Evolutionary conservation across 2,888 invertebrate species (phyloP), one percentile per base, ranked within the genome.

Genomic region (Euphydryas editha): DNA sequence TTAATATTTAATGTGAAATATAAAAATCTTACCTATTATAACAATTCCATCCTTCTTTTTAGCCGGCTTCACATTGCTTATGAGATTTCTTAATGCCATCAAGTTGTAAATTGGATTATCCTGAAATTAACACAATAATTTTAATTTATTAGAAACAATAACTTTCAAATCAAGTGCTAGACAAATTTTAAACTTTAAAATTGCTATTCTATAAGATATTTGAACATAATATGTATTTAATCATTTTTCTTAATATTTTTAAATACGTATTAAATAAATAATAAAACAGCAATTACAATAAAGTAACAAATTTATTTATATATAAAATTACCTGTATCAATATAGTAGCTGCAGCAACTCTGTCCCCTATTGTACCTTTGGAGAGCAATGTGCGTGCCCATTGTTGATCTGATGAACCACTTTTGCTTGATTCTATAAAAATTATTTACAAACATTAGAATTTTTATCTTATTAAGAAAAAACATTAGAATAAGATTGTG

Each of bases 301-400:
- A n/a, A n/a, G n/a, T n/a, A n/a, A n/a, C n/a, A n/a, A n/a, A n/a
- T n/a, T n/a, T n/a, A n/a, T n/a, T n/a, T n/a, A n/a, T n/a, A n/a
- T n/a, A n/a, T n/a, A 59, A 11, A 10, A 11, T n/a, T 73, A 93
- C 93, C 80, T 93, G 93, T 69, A 98, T 95, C 24, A 96, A 88
- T 24, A 98, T 93, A 7, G 96, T 96, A 67, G 95, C 95, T 0
- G 98, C 98, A 2, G 98, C 98, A 66, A 98, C 94, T 90, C 96
- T 96, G 86, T 98, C 98, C 0, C 95, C 94, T 0, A 95, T 94
- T 0, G 98, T 98, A 72, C 98, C 98, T 74, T 95, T 96, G 13
- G 95, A 93, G 74, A 97, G 90, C 11, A 98, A 95, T 1, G 96
- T 96, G 75, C 95, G 94, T 70, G 97, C 94, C 97, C 97, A 98